These are phyloP conservation scores for Andrena cerasifolii DNA, from an alignment of 1,140 invertebrate species.

Conservation along the genomic window DNA sequence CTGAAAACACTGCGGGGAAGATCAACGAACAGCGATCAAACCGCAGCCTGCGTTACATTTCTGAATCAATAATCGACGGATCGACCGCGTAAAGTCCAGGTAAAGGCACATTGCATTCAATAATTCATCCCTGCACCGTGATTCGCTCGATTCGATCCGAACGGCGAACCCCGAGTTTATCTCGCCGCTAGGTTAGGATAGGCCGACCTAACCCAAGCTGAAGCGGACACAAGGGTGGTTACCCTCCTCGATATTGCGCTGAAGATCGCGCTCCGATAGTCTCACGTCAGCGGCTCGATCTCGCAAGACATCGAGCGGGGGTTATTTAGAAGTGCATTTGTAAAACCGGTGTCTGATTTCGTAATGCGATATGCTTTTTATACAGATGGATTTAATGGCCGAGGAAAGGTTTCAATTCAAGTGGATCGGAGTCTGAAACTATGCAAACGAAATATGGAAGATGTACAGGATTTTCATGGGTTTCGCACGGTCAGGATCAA, in stretches of 20 bases:
- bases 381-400: neutral
- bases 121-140: neutral
- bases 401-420: no score
- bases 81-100: slow-evolving; percentile 10
- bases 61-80: neutral
- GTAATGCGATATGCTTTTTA: neutral
- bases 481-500: no score
- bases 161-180: neutral
- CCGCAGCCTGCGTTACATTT: neutral
- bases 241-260: slow-evolving; percentile 10
- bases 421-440: no score
- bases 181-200: slow-evolving; percentile 31
- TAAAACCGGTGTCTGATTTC: neutral
- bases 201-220: slow-evolving; percentile 21
- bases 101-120: slow-evolving; percentile 15
- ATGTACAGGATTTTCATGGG: no score
- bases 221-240: slow-evolving; percentile 1
- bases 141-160: slow-evolving; percentile 2
- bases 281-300: slow-evolving; percentile 47
- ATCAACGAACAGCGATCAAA: slow-evolving; percentile 41
- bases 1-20: slow-evolving; percentile 15
- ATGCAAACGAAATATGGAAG: neutral
- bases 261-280: slow-evolving; percentile 65
- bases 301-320: slow-evolving; percentile 37
- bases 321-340: slow-evolving; percentile 61